Percentiles rank a stretch among this genome's conserved stretches.
These are phyloP conservation scores for Dioctria linearis DNA, from an alignment of 2,888 invertebrate genomes.

Conservation along the genomic window DNA sequence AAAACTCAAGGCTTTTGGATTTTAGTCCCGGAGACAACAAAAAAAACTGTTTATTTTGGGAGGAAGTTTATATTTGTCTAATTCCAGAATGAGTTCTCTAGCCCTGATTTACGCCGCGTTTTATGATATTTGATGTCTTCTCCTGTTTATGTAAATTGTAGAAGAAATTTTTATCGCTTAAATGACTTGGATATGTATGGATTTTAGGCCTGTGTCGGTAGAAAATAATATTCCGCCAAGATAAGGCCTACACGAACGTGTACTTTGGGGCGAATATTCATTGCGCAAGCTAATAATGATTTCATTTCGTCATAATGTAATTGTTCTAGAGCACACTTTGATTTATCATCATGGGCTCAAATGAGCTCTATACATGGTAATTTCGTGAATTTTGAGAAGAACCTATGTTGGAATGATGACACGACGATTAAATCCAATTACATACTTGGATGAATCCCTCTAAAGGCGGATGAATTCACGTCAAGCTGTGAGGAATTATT, in stretches of 20 bases:
- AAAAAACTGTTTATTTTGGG: conserved; percentile 56
- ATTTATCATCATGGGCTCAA: conserved; percentile 21
- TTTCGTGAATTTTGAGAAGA: not conserved
- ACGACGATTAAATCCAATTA: conserved; percentile 21
- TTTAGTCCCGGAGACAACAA: conserved; percentile 34
- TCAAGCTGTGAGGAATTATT: not conserved
- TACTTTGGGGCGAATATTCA: not conserved
- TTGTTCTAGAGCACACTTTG: conserved; percentile 30
- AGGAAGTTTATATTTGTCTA: conserved; percentile 58
- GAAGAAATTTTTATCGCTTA: conserved; percentile 53
- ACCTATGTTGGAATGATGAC: not conserved
- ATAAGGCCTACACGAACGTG: conserved; percentile 28
- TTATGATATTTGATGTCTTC: conserved; percentile 54
- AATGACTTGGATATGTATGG: conserved; percentile 15
- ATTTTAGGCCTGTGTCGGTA: not conserved
- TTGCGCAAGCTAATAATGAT: not conserved
- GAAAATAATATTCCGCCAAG: not conserved
- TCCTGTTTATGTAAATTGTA: conserved; percentile 54
- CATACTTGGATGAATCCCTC: not conserved
- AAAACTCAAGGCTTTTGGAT: not conserved
- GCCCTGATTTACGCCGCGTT: conserved; percentile 48
- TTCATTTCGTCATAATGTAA: conserved; percentile 26
- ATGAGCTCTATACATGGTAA: not conserved
- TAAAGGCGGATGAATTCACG: not conserved
- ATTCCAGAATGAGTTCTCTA: conserved; percentile 54